Percentiles rank a stretch among this genome's conserved stretches.
phyloP scores from a whole-genome alignment of 2,113 vertebrate genomes.

The Colinus virginianus region DNA sequence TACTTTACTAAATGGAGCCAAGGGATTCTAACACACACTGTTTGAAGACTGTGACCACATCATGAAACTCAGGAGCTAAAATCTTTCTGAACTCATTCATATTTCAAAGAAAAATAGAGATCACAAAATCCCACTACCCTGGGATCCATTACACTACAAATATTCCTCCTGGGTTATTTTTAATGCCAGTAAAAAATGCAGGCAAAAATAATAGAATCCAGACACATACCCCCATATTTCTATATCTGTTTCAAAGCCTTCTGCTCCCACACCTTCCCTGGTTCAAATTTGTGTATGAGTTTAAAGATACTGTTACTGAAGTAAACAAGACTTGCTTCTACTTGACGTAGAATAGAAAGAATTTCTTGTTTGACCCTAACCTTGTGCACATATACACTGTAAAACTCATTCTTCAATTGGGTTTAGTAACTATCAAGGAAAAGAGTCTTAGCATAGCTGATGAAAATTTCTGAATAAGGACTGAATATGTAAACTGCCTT shows the following conservation, averaged over 20 bases:
- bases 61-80: neutral
- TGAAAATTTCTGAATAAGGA: neutral
- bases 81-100: neutral
- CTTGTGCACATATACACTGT: neutral
- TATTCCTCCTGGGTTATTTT: constrained; percentile 13
- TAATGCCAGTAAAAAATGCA: neutral
- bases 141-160: neutral
- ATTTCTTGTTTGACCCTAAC: neutral
- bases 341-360: neutral
- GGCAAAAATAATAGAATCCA: neutral
- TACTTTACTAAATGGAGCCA: neutral
- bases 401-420: neutral
- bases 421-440: neutral
- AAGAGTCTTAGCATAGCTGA: neutral
- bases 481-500: neutral
- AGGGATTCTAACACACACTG: neutral
- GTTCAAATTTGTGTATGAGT: neutral
- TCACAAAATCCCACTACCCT: neutral
- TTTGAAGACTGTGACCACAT: neutral
- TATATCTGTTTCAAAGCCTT: neutral
- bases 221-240: neutral
- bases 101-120: neutral
- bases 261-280: neutral
- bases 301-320: neutral
- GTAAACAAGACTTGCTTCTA: neutral